Conservation (phyloP, 2,888 invertebrate species). For the Amiota mariae region DNA sequence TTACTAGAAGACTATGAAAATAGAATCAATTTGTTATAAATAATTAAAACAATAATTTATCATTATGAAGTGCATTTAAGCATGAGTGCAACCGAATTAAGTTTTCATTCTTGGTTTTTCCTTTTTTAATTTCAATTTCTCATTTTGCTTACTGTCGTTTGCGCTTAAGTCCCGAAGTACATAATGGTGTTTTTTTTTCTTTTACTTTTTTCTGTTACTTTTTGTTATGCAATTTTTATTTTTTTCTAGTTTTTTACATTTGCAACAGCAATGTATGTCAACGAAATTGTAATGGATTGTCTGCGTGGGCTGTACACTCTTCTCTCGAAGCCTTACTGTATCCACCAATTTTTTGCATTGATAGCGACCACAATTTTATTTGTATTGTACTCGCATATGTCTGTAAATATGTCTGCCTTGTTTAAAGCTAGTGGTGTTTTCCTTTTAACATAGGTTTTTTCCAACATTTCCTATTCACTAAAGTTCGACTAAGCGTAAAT, state of each 20-base stretch:
- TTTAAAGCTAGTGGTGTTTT: slow-evolving; percentile 10
- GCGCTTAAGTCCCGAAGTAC: too few relatives aligned
- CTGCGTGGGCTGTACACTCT: not conserved
- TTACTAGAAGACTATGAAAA: too few relatives aligned
- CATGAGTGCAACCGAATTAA: too few relatives aligned
- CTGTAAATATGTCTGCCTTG: not conserved
- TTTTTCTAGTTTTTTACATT: not conserved
- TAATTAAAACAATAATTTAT: too few relatives aligned
- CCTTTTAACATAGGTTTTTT: slow-evolving; percentile 3
- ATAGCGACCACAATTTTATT: not conserved
- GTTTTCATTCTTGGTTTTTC: not conserved
- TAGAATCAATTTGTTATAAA: too few relatives aligned
- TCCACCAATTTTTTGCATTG: not conserved
- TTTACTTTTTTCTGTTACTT: not conserved
- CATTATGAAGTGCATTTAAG: too few relatives aligned
- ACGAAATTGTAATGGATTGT: slow-evolving; percentile 23
- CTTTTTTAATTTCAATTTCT: slow-evolving; percentile 7
- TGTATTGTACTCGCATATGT: not conserved
- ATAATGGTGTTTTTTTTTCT: not conserved
- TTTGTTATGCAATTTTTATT: not conserved
- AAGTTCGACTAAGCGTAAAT: too few relatives aligned
- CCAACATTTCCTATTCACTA: not conserved
- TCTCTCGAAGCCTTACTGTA: not conserved
- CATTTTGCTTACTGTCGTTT: slow-evolving; percentile 22
- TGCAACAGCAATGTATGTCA: slow-evolving; percentile 20